A percentile compares a stretch with the other conserved stretches of the same genome.
Evolutionary conservation across 2,888 invertebrate species (phyloP).

Genomic region (Ectropis crepuscularia): DNA sequence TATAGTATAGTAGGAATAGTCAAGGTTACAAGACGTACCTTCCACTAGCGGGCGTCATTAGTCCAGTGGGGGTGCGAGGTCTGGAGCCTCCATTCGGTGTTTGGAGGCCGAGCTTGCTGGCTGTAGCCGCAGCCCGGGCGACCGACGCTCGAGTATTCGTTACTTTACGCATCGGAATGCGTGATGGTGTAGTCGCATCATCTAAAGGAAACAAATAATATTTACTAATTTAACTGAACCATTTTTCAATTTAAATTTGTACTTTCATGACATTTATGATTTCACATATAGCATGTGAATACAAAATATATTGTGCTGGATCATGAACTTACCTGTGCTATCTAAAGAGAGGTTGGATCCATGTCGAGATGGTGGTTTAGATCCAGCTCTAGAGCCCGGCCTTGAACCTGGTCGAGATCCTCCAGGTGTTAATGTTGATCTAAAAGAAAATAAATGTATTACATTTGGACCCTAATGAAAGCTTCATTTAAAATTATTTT

Average conservation of each 20-base stretch:
- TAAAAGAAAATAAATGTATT: conserved; percentile 48
- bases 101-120: conserved; percentile 83
- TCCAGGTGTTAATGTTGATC: conserved; percentile 90
- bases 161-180: conserved; percentile 91
- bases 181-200: conserved; percentile 90
- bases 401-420: conserved; percentile 94
- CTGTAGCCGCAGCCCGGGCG: conserved; percentile 85
- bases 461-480: neutral
- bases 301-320: no score
- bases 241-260: neutral
- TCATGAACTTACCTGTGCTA: conserved; percentile 88
- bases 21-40: conserved; percentile 81
- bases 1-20: neutral
- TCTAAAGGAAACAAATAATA: conserved; percentile 70
- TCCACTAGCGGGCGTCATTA: conserved; percentile 90
- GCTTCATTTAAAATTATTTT: neutral
- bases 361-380: conserved; percentile 96
- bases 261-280: neutral
- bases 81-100: conserved; percentile 87
- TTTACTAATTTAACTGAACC: neutral
- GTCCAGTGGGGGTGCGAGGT: conserved; percentile 91
- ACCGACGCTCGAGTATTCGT: conserved; percentile 84
- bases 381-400: conserved; percentile 93
- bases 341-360: conserved; percentile 96
- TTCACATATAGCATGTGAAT: no score